Evolutionary conservation across 2,113 vertebrate species (phyloP).

Genomic region (Zingel zingel): DNA sequence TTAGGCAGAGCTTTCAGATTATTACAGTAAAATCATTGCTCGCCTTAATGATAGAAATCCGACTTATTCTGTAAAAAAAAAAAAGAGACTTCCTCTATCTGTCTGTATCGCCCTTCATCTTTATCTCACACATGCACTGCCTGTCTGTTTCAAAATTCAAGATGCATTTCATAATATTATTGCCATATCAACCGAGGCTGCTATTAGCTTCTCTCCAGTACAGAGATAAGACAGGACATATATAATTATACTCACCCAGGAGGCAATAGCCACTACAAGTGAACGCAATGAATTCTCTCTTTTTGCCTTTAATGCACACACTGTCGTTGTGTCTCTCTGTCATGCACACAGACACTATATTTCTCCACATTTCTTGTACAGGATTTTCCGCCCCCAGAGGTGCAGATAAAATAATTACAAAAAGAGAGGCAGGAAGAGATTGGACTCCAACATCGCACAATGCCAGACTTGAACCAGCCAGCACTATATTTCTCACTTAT

Average conservation of each 20-base stretch:
- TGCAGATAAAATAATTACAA: slow-evolving; percentile 64
- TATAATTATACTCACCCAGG: slow-evolving; percentile 40
- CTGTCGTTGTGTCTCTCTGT: not conserved
- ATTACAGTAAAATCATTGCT: slow-evolving; percentile 17
- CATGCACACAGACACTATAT: not conserved
- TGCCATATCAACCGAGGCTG: not conserved
- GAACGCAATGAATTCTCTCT: slow-evolving; percentile 18
- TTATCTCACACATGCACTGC: not conserved
- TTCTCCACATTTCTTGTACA: slow-evolving; percentile 14
- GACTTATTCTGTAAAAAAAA: slow-evolving; percentile 19
- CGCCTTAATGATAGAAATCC: slow-evolving; percentile 30
- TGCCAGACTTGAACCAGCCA: slow-evolving; percentile 36
- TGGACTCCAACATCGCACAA: slow-evolving; percentile 3
- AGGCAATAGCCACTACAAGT: slow-evolving; percentile 25
- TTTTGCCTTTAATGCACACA: slow-evolving; percentile 1
- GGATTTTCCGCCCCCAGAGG: slow-evolving; percentile 36
- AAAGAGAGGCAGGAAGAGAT: slow-evolving; percentile 51
- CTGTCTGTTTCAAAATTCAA: not conserved
- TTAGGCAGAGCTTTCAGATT: slow-evolving; percentile 38
- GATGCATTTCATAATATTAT: slow-evolving; percentile 13
- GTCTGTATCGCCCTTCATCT: not conserved
- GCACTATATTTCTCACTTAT: slow-evolving; percentile 70
- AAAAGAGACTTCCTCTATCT: not conserved
- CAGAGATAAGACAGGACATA: slow-evolving; percentile 27
- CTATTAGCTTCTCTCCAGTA: slow-evolving; percentile 4